Evolutionary conservation across 2,888 invertebrate species (phyloP).

Genomic region (Lasioglossum morio): DNA sequence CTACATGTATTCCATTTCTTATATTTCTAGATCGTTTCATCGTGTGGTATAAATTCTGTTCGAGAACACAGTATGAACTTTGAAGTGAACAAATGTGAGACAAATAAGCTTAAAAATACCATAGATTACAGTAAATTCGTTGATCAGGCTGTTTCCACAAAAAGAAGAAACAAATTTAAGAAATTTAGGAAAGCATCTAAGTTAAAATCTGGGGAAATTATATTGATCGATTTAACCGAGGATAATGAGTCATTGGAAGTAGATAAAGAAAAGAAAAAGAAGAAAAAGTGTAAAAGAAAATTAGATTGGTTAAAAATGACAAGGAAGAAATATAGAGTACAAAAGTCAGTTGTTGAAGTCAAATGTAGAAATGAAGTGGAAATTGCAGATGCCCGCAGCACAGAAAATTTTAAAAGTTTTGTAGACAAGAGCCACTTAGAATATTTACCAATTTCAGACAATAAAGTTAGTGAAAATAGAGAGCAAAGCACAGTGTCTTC

Average conservation of each 20-base stretch:
- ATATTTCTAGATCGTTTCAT: conserved; percentile 37
- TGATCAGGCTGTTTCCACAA: conserved; percentile 30
- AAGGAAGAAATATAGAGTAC: conserved; percentile 57
- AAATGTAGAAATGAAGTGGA: conserved; percentile 53
- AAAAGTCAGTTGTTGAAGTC: conserved; percentile 34
- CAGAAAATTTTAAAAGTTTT: conserved; percentile 59
- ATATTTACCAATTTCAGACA: conserved; percentile 61
- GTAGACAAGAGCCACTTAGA: conserved; percentile 32
- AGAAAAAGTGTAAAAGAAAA: conserved; percentile 59
- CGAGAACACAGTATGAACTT: conserved; percentile 9
- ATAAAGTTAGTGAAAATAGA: conserved; percentile 62
- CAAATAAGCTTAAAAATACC: conserved; percentile 5
- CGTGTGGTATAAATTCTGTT: neutral
- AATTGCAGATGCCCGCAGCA: conserved; percentile 71
- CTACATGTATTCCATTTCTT: neutral
- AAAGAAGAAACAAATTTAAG: conserved; percentile 39
- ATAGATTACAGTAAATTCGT: conserved; percentile 15
- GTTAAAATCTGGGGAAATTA: conserved; percentile 66
- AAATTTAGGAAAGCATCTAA: conserved; percentile 55
- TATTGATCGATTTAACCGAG: conserved; percentile 75
- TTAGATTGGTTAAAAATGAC: conserved; percentile 68
- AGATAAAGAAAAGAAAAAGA: conserved; percentile 45
- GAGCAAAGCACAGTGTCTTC: conserved; percentile 42
- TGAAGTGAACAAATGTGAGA: conserved; percentile 29
- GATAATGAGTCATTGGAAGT: conserved; percentile 56